Conservation (phyloP, 2,113 vertebrate species). For the Sander lucioperca region DNA sequence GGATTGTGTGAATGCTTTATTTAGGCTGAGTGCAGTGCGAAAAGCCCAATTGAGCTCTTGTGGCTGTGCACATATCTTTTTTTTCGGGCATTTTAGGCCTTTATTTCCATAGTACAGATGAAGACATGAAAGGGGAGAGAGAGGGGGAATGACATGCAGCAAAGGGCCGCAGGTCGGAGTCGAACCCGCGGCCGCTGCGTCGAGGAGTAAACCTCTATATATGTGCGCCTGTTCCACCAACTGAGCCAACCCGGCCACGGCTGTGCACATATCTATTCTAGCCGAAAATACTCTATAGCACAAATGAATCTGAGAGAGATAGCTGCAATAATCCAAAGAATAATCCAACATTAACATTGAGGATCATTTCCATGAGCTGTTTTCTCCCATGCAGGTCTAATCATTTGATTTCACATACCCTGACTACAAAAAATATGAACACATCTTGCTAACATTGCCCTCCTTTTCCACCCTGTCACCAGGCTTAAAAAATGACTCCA, state of each 20-base stretch:
- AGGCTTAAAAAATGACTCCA: conserved; percentile 48
- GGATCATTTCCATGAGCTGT: conserved; percentile 16
- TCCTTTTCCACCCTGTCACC: conserved; percentile 32
- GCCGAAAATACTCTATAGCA: neutral
- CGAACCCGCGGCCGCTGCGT: too few species aligned
- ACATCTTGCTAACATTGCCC: conserved; percentile 27
- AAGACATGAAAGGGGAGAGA: too few species aligned
- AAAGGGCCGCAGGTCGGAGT: too few species aligned
- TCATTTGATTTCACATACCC: conserved; percentile 39
- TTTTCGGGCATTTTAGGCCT: too few species aligned
- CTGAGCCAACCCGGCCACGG: neutral
- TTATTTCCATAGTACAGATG: too few species aligned
- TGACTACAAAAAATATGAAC: conserved; percentile 40
- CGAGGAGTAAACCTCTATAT: too few species aligned
- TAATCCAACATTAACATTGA: neutral
- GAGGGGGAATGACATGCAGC: too few species aligned
- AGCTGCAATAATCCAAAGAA: conserved; percentile 6
- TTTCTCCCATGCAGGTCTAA: conserved; percentile 40
- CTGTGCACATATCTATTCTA: neutral
- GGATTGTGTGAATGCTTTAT: too few species aligned
- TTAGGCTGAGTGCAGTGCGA: too few species aligned
- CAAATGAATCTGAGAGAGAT: neutral
- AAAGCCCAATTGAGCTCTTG: neutral
- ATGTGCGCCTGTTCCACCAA: too few species aligned
- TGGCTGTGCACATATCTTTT: neutral